Percentiles rank a stretch among this genome's conserved stretches.
These are phyloP conservation scores for Tachystola acroxantha DNA, from an alignment of 2,888 invertebrate genomes.

Conservation along the genomic window DNA sequence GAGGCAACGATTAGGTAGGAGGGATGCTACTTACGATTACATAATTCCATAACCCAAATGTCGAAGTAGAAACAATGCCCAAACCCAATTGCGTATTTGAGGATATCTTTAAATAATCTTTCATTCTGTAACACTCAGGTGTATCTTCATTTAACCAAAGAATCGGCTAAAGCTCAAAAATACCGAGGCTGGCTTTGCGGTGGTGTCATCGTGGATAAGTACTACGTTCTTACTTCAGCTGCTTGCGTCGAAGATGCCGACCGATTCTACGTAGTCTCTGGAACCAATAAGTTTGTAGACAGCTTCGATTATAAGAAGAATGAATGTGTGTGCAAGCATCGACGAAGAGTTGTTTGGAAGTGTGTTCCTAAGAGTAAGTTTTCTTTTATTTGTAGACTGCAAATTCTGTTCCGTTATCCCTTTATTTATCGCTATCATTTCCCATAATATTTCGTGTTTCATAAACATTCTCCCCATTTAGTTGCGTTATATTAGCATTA, in stretches of 20 bases:
- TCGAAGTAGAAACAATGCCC: no score
- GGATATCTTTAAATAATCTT: no score
- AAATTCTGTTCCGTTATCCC: no score
- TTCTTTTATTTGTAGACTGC: neutral
- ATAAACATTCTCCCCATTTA: no score
- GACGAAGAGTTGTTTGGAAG: conserved; percentile 65
- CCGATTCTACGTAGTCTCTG: conserved; percentile 63
- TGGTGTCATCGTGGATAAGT: conserved; percentile 55
- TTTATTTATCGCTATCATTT: no score
- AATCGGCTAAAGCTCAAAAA: conserved; percentile 66
- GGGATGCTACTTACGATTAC: no score
- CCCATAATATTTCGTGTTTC: no score
- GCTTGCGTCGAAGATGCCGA: conserved; percentile 71
- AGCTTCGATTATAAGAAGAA: conserved; percentile 60
- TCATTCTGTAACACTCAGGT: conserved; percentile 38
- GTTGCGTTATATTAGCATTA: no score
- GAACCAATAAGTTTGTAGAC: conserved; percentile 60
- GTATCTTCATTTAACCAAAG: conserved; percentile 63
- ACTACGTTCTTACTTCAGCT: conserved; percentile 64
- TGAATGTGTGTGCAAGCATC: conserved; percentile 57
- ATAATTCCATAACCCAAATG: no score
- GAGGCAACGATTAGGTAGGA: no score
- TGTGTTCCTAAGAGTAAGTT: conserved; percentile 69
- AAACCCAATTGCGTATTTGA: no score
- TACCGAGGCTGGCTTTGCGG: conserved; percentile 69